Conservation (phyloP, 2,888 invertebrate species). For the Unio delphinus region DNA sequence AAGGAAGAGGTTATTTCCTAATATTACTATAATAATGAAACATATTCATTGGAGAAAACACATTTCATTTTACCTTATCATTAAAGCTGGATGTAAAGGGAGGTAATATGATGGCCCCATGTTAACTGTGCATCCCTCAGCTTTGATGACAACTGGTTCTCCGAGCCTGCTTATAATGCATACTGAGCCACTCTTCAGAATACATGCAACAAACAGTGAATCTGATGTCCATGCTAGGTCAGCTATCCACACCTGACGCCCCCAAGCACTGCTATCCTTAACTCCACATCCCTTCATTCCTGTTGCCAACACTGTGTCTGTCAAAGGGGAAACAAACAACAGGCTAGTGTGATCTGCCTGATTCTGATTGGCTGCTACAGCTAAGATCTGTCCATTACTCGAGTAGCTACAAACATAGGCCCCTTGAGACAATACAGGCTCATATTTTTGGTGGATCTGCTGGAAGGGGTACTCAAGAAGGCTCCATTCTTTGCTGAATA, state of each 20-base stretch:
- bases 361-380: constrained; percentile 66
- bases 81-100: constrained; percentile 66
- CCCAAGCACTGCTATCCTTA: constrained; percentile 38
- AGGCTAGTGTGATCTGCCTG: constrained; percentile 54
- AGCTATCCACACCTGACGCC: constrained; percentile 60
- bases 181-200: constrained; percentile 63
- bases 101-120: constrained; percentile 66
- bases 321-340: constrained; percentile 63
- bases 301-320: constrained; percentile 59
- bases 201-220: constrained; percentile 63
- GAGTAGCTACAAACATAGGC: constrained; percentile 57
- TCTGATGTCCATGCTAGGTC: constrained; percentile 66
- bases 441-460: constrained; percentile 48
- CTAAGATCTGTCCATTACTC: constrained; percentile 63
- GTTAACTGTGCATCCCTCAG: constrained; percentile 59
- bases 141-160: constrained; percentile 61
- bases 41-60: too few relatives aligned
- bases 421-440: constrained; percentile 52
- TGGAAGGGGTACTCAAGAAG: constrained; percentile 51
- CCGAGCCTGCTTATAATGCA: constrained; percentile 66
- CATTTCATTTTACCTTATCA: constrained; percentile 42
- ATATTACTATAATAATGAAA: too few relatives aligned
- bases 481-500: constrained; percentile 55
- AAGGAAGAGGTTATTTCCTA: too few relatives aligned
- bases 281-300: constrained; percentile 59